Base-by-base conservation (phyloP, 2,113 vertebrate genomes). In the Cyrtonyx montezumae region DNA sequence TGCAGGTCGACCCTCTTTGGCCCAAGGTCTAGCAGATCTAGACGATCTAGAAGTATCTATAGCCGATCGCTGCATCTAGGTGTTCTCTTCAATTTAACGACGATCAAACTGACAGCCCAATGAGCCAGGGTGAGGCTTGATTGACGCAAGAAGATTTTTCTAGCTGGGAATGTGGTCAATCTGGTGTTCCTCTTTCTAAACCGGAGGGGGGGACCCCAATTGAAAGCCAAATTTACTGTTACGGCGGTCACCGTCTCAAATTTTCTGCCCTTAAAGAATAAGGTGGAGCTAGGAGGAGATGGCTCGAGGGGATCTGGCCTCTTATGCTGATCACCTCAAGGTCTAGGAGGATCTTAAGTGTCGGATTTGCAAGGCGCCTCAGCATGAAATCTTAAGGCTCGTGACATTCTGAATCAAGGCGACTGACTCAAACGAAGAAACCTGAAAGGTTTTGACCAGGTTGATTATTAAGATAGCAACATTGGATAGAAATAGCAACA, bases 1-100 rank as follows among this genome's bases (percentile, higher is more conserved):
- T 98, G 98, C 98, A 98, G 98, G 98, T 98, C 98, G 98, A 98
- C 98, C 98, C 98, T 99, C 98, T 99, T 99, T 99, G 98, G 98
- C 98, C 98, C 98, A 97, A 98, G 98, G 98, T 98, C 98, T 98
- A 98, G 98, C 95, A 98, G 98, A 98, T 99, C 98, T 98, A 98
- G 98, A 98, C 98, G 98, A 96, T 98, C 98, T 99, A 99, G 98
- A 98, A 98, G 98, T 98, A 99, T 98, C 98, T 98, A 99, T 98
- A 98, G 98, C 97, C 98, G 98, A 98, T 98, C 98, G 98, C 98
- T 98, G 98, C 98, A 98, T 98, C 98, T 99, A 99, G 98, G 98
- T 98, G 98, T 98, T 98, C 96, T 98, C 98, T 98, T 98, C 98
- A 98, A 98, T 98, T 98, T 99, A 99, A 99, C 98, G 98, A 98